Evolutionary conservation across 2,113 vertebrate species (phyloP), one percentile per base, ranked within the genome.

Genomic region (Perca fluviatilis): DNA sequence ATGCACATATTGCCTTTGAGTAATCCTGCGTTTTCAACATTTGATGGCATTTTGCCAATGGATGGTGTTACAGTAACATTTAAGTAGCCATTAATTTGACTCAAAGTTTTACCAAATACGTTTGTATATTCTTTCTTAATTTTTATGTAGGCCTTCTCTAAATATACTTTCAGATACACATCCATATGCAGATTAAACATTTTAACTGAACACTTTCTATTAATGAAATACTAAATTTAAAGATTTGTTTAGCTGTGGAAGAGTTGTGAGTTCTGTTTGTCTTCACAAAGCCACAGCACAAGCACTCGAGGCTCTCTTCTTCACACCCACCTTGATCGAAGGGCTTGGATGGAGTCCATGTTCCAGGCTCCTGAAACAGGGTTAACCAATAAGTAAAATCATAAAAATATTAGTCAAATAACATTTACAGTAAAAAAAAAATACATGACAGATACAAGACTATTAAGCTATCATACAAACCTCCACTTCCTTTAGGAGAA

Each of bases 301-400:
- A 36, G 6, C 27, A 65, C 3, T 57, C 6, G 12, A 46, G 16
- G 19, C 14, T 65, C 21, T 80, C 65, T 60, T 73, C 27, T 4
- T 71, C 47, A 76, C 36, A 90, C 88, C 91, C 95, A 99, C 98
- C 98, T 96, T 97, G 97, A 94, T 98, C 96, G 82, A 98, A 97
- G 18, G 97, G 94, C 95, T 97, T 99, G 82, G 95, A 93, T 51
- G 97, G 97, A 91, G 93, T 98, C 98, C 98, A 99, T 16, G 97
- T 96, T 82, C 97, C 95, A 54, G 95, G 95, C 86, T 96, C 95
- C 95, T 96, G 82, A 68, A 94, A 88, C 10, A 82, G 15, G 19
- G 13, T 60, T 2, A 67, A 74, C 9, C 15, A 61, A 77, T 13
- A 71, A 68, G 73, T 5, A 47, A 70, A 72, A 73, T 67, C 15